Evolutionary conservation across 2,113 vertebrate genomes (phyloP), one percentile per base, ranked within the genome.

Genomic region (Acanthochromis polyacanthus): DNA sequence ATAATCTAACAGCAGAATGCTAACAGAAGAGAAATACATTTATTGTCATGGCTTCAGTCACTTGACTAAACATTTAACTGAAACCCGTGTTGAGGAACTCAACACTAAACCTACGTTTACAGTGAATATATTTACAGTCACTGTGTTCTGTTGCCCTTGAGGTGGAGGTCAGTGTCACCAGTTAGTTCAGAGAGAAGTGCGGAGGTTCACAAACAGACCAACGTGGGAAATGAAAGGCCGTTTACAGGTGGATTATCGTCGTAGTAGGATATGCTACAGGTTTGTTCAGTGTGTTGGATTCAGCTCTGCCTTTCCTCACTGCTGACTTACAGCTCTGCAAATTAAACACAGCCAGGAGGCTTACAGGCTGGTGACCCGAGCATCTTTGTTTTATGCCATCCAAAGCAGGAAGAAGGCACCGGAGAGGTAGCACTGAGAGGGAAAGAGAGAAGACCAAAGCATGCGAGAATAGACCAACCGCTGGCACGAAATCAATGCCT

Each of bases 401-500:
- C 79, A 60, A 74, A 78, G 82, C 72, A 64, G 46, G 64, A 70
- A 71, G 67, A 55, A 62, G 23, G 46, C 66, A 71, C 32, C 51
- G 32, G 45, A 80, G 48, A 61, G 30, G 23, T 16, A 22, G 77
- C 15, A 40, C 57, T 28, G n/a, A n/a, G n/a, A n/a, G n/a, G n/a
- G n/a, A n/a, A n/a, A n/a, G n/a, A n/a, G 61, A 38, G 22, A 67
- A 51, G 78, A 64, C 63, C 64, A 67, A 78, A 83, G 81, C 51
- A 30, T n/a, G 71, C 76, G 46, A 32, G 76, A 84, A 85, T 78
- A 88, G 76, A 86, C 73, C 79, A 63, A 75, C 70, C 45, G 46
- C 77, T 86, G 90, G 90, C 93, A 93, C 88, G 87, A 92, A 93
- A 93, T 94, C 93, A 91, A 92, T 93, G 73, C 48, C 62, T 55